Conservation (phyloP, 2,797 vertebrate genomes). For the Botia kubotai region DNA sequence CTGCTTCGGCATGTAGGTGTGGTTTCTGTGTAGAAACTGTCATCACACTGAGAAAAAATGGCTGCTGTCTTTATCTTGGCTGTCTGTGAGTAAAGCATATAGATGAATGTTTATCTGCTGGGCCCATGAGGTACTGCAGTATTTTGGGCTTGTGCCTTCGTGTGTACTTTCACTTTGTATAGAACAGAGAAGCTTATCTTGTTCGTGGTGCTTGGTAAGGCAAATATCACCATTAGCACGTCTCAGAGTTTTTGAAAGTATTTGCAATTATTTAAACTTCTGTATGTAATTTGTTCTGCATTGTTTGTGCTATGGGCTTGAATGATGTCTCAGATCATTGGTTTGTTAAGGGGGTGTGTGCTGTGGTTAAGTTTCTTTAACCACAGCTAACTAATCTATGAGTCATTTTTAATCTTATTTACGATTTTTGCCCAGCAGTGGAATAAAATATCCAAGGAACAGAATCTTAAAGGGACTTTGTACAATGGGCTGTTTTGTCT, state of each 20-base stretch:
- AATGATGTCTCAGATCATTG: not conserved
- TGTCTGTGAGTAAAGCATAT: slow-evolving; percentile 26
- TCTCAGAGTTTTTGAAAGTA: not conserved
- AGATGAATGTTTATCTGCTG: slow-evolving; percentile 45
- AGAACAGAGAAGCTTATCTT: slow-evolving; percentile 13
- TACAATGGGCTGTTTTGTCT: too few species aligned
- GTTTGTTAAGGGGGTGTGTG: not conserved
- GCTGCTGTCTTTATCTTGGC: slow-evolving; percentile 12
- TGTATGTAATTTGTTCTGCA: not conserved
- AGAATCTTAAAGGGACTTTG: too few species aligned
- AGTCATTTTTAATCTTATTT: too few species aligned
- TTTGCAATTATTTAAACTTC: not conserved
- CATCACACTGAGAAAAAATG: slow-evolving; percentile 51
- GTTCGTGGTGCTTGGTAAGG: not conserved
- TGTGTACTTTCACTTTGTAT: slow-evolving; percentile 3
- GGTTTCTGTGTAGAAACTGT: slow-evolving; percentile 33
- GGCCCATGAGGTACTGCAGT: slow-evolving; percentile 14
- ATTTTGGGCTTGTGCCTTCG: slow-evolving; percentile 10
- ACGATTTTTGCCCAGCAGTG: too few species aligned
- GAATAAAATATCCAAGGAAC: too few species aligned
- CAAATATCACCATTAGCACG: not conserved
- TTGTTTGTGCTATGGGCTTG: not conserved
- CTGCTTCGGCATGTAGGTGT: slow-evolving; percentile 41
- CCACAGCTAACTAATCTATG: too few species aligned
- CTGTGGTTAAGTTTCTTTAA: too few species aligned